These are phyloP conservation scores for Mus spretus DNA, from an alignment of 2,797 vertebrate species.

Conservation along the genomic window DNA sequence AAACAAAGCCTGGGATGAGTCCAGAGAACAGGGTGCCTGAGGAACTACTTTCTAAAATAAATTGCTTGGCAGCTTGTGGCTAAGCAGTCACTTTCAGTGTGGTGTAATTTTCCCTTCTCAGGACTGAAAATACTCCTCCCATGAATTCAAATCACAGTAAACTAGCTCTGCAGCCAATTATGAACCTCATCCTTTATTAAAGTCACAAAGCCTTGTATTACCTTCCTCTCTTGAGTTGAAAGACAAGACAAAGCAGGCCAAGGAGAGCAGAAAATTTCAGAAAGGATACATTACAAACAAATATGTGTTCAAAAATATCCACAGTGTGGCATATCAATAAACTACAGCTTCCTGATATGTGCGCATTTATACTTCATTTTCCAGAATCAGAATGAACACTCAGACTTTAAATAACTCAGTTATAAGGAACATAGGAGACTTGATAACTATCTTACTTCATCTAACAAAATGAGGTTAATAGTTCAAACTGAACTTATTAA, in stretches of 20 bases:
- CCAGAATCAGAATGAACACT: not conserved
- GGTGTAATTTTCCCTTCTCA: conserved; percentile 43
- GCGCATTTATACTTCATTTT: conserved; percentile 16
- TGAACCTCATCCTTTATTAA: not conserved
- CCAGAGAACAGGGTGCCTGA: not conserved
- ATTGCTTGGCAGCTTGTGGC: not conserved
- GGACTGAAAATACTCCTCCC: conserved; percentile 14
- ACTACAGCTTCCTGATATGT: not conserved
- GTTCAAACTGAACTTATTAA: not conserved
- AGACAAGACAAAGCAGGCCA: not conserved
- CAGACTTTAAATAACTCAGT: not conserved
- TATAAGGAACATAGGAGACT: not conserved
- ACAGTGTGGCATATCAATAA: conserved; percentile 23
- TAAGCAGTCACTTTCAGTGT: not conserved
- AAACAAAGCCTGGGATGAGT: conserved; percentile 39
- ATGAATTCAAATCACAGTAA: conserved; percentile 55
- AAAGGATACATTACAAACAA: not conserved
- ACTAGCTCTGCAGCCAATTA: conserved; percentile 10
- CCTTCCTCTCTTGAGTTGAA: conserved; percentile 8
- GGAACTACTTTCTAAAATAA: conserved; percentile 4
- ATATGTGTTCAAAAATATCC: conserved; percentile 14
- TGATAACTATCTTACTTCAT: not conserved
- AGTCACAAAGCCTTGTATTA: not conserved
- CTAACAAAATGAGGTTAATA: not conserved
- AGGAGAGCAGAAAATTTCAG: conserved; percentile 21